Evolutionary conservation across 2,797 vertebrate genomes (phyloP).

Genomic region (Chaetophractus vellerosus): DNA sequence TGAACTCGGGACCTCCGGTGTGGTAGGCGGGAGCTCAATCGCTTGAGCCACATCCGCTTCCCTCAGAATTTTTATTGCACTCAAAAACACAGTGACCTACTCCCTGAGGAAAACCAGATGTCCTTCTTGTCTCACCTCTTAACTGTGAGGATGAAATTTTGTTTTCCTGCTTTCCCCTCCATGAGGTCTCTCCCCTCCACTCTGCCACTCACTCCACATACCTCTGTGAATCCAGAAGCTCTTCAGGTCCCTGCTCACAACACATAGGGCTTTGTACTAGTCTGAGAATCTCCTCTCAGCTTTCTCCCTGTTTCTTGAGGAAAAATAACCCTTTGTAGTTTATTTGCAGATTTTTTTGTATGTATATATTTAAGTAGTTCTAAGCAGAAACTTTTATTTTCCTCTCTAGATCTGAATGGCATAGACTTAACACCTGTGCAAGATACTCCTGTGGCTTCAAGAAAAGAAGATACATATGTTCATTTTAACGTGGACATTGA

Average conservation of each 20-base stretch:
- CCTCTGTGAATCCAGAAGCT: background rate
- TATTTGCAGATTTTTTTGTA: background rate
- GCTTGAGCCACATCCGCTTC: too few relatives aligned
- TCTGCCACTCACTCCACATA: background rate
- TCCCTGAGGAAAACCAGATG: background rate
- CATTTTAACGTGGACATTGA: conserved; percentile 98
- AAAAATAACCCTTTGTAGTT: background rate
- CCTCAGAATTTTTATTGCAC: background rate
- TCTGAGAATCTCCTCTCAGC: background rate
- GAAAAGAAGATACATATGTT: conserved; percentile 97
- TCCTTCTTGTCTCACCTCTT: background rate
- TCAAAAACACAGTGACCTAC: background rate
- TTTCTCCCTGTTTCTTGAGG: background rate
- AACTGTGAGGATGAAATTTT: background rate
- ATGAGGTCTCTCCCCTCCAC: background rate
- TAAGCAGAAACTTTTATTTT: conserved; percentile 70
- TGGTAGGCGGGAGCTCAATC: too few relatives aligned
- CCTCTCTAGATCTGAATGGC: conserved; percentile 94
- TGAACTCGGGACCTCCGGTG: too few relatives aligned
- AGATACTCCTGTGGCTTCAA: conserved; percentile 96
- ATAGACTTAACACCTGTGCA: conserved; percentile 97
- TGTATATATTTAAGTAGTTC: background rate
- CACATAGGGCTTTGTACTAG: background rate
- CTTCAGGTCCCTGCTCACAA: background rate
- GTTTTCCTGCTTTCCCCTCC: background rate